Percentiles rank a stretch among this genome's conserved stretches.
phyloP scores from a whole-genome alignment of 2,888 invertebrate genomes.

The Octodonta nipae region DNA sequence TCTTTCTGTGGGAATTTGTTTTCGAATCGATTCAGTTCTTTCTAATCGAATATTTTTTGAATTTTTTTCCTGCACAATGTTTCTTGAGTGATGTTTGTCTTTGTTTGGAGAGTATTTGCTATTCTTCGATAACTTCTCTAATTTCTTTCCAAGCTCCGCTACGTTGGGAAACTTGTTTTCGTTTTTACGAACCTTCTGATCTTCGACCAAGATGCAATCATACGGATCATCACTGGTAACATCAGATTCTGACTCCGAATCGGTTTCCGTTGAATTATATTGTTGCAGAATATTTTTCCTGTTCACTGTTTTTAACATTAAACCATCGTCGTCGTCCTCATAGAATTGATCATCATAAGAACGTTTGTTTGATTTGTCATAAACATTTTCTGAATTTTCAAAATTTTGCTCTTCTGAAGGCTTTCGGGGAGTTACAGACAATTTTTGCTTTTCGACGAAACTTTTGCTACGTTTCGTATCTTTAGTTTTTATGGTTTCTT shows the following conservation, averaged over 20 bases:
- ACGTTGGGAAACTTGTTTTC: slow-evolving; percentile 36
- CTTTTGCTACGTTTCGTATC: slow-evolving; percentile 9
- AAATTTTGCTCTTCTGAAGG: slow-evolving; percentile 15
- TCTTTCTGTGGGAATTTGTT: slow-evolving; percentile 8
- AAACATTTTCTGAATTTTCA: slow-evolving; percentile 14
- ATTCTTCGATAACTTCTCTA: slow-evolving; percentile 34
- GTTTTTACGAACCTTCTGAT: slow-evolving; percentile 29
- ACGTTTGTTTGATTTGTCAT: slow-evolving; percentile 14
- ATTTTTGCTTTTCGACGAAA: slow-evolving; percentile 16
- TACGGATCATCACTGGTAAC: slow-evolving; percentile 62
- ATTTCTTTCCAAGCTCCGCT: slow-evolving; percentile 34
- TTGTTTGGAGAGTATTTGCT: slow-evolving; percentile 32
- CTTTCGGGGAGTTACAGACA: slow-evolving; percentile 14
- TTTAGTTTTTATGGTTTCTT: slow-evolving; percentile 5
- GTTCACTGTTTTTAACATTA: slow-evolving; percentile 58
- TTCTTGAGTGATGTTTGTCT: slow-evolving; percentile 20
- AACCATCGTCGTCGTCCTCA: slow-evolving; percentile 52
- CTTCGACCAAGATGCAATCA: slow-evolving; percentile 72
- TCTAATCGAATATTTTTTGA: slow-evolving; percentile 19
- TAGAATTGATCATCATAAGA: slow-evolving; percentile 49
- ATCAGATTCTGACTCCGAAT: slow-evolving; percentile 49
- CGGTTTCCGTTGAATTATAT: slow-evolving; percentile 47
- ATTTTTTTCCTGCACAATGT: slow-evolving; percentile 22
- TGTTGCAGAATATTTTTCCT: slow-evolving; percentile 59
- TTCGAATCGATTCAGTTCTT: slow-evolving; percentile 15